These are phyloP conservation scores for Atrichornis clamosus DNA, from an alignment of 2,113 vertebrate genomes.

Conservation along the genomic window DNA sequence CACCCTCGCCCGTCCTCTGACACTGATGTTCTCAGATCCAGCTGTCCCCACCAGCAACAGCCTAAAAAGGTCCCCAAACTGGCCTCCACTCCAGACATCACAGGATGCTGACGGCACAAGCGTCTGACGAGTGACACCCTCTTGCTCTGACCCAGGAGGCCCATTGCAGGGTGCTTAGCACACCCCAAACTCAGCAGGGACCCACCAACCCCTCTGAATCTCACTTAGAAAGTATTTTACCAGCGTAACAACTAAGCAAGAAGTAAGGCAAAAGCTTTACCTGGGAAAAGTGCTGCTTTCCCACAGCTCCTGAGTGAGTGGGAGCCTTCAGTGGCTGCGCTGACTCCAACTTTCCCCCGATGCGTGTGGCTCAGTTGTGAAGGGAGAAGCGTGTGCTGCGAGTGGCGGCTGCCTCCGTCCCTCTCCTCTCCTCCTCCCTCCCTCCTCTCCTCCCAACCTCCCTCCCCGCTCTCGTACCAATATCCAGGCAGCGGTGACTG, in stretches of 20 bases:
- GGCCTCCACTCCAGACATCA: not conserved
- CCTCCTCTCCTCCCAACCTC: not conserved
- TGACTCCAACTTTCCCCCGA: not conserved
- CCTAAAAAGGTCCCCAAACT: not conserved
- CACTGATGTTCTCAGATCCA: accelerated
- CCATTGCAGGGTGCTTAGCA: not conserved
- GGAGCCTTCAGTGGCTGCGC: not conserved
- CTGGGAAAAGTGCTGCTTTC: not conserved
- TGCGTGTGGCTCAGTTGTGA: accelerated
- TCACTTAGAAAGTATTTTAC: not conserved
- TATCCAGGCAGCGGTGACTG: conserved; percentile 31
- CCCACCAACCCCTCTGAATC: not conserved
- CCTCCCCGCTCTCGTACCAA: not conserved
- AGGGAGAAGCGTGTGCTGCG: not conserved
- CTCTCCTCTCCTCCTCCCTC: not conserved
- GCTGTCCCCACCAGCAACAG: not conserved
- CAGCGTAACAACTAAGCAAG: not conserved
- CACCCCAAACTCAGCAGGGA: not conserved
- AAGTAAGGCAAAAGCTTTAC: conserved; percentile 46
- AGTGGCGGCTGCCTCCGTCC: not conserved
- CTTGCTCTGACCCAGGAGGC: not conserved
- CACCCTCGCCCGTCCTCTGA: accelerated
- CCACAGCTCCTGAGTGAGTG: not conserved
- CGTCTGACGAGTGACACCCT: accelerated
- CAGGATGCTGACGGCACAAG: no score